Conservation (phyloP, 2,113 vertebrate species). For the Numida meleagris region DNA sequence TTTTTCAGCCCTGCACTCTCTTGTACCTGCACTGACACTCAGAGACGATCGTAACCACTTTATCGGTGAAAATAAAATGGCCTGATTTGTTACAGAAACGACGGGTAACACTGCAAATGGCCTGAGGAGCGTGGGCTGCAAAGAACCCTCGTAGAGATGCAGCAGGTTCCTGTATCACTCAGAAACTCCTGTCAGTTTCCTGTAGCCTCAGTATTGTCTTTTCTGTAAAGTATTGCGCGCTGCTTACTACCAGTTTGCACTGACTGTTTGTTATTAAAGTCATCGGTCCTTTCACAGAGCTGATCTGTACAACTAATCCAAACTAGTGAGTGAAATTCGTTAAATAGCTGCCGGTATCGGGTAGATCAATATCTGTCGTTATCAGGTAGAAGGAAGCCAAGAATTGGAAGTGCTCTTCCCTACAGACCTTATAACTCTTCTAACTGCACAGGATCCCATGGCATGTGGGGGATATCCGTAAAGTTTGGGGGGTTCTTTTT, state of each 20-base stretch:
- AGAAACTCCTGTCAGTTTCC: not conserved
- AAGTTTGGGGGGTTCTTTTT: not conserved
- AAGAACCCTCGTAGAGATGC: not conserved
- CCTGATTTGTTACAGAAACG: not conserved
- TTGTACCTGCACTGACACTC: not conserved
- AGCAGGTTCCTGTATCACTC: not conserved
- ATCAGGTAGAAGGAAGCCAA: not conserved
- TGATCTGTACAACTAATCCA: not conserved
- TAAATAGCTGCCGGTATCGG: too few species aligned
- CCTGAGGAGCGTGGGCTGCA: not conserved
- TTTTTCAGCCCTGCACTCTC: not conserved
- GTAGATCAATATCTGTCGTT: too few species aligned
- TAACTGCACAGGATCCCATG: not conserved
- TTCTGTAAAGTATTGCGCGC: not conserved
- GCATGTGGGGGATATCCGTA: not conserved
- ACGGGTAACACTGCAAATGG: not conserved
- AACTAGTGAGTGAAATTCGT: not conserved
- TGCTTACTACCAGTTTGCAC: not conserved
- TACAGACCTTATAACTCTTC: not conserved
- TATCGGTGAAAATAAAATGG: not conserved
- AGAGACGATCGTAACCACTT: not conserved
- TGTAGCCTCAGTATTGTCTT: not conserved
- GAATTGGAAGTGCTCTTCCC: not conserved
- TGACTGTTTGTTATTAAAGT: not conserved
- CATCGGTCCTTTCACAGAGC: not conserved